Evolutionary conservation across 2,888 invertebrate species (phyloP).

Genomic region (Cancer borealis): DNA sequence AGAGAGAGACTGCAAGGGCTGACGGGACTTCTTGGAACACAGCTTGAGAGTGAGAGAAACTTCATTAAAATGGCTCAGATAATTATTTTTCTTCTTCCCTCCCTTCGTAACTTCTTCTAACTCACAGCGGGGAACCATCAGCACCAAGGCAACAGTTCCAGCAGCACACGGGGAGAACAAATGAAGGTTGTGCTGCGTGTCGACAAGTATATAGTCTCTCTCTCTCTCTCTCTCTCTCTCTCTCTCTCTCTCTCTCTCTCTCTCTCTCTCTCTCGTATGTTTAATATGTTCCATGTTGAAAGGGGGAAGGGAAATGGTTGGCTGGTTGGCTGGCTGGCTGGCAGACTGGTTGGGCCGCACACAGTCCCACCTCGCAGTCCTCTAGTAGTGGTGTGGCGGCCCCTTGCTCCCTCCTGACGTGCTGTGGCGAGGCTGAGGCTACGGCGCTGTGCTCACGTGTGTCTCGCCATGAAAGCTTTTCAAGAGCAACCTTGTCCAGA

Average conservation of each 20-base stretch:
- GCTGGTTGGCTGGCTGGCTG: neutral
- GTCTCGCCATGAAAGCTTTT: neutral
- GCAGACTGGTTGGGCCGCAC: too few relatives aligned
- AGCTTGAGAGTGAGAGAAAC: neutral
- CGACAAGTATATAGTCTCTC: too few relatives aligned
- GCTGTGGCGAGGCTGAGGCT: neutral
- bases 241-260: too few relatives aligned
- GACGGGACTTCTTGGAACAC: neutral
- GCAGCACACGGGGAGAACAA: neutral
- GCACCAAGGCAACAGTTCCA: neutral
- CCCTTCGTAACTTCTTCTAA: neutral
- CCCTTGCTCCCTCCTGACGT: neutral
- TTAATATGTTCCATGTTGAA: too few relatives aligned
- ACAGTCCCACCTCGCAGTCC: too few relatives aligned
- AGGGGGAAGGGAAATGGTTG: too few relatives aligned
- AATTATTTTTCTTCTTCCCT: neutral
- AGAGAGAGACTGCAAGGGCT: neutral
- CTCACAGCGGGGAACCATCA: neutral
- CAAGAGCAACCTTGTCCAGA: neutral
- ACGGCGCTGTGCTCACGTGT: neutral
- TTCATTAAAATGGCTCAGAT: neutral
- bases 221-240: too few relatives aligned
- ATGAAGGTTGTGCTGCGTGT: neutral
- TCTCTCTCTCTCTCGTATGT: too few relatives aligned
- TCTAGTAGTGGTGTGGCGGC: neutral